These are phyloP conservation scores for Campylomormyrus tamandua DNA, from an alignment of 2,113 vertebrate species.

Conservation along the genomic window DNA sequence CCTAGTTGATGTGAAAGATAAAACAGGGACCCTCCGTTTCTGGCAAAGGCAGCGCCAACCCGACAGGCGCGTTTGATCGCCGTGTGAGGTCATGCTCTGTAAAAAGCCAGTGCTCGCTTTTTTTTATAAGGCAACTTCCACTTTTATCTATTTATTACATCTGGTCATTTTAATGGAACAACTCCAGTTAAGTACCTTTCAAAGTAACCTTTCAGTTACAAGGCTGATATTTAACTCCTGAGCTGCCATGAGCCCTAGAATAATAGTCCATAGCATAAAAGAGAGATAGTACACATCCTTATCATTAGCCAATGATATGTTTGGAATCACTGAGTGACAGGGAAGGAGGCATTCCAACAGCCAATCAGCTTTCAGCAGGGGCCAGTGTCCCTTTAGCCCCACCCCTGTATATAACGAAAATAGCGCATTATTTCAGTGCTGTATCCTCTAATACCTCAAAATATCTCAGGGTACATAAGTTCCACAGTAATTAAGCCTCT, in stretches of 20 bases:
- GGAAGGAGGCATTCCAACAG: not conserved
- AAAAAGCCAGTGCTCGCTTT: not conserved
- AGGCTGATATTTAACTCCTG: not conserved
- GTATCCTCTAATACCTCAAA: not conserved
- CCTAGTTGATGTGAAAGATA: not conserved
- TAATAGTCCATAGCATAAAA: not conserved
- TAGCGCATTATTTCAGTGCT: too few relatives aligned
- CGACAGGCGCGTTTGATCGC: not conserved
- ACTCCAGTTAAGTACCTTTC: not conserved
- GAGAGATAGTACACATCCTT: not conserved
- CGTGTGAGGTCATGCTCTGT: not conserved
- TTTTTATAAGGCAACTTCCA: not conserved
- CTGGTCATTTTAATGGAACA: not conserved
- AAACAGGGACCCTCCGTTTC: not conserved
- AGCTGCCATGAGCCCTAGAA: not conserved
- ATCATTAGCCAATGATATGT: not conserved
- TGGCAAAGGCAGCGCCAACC: not conserved
- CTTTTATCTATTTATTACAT: conserved; percentile 1
- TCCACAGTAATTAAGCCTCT: not conserved
- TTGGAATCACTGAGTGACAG: not conserved
- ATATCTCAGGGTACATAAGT: not conserved
- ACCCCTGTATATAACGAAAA: too few relatives aligned
- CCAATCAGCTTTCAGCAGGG: not conserved
- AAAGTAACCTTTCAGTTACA: not conserved
- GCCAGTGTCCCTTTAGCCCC: not conserved